These are phyloP conservation scores for Maylandia zebra DNA, from an alignment of 2,113 vertebrate species.

Conservation along the genomic window DNA sequence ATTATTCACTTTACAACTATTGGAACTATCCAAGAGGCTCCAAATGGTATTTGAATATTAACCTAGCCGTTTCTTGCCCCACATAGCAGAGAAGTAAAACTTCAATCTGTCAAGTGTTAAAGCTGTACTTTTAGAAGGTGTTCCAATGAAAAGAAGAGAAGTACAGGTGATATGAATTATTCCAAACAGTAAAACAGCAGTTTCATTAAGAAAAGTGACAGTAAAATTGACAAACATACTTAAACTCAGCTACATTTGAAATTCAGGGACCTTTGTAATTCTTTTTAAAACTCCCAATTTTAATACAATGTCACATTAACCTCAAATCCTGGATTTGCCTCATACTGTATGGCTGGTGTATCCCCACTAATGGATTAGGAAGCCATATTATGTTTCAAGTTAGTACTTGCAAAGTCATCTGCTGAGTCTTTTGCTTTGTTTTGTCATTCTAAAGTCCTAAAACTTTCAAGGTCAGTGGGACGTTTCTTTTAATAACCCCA, in stretches of 20 bases:
- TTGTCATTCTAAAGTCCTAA: not conserved
- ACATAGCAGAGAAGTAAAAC: not conserved
- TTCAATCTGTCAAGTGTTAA: not conserved
- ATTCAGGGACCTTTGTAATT: not conserved
- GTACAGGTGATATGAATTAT: not conserved
- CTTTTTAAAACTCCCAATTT: not conserved
- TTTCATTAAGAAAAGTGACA: not conserved
- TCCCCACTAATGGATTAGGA: not conserved
- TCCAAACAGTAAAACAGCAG: not conserved
- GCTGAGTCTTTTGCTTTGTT: not conserved
- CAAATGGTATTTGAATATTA: not conserved
- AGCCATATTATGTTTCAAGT: not conserved
- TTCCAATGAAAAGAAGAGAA: not conserved
- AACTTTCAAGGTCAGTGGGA: conserved; percentile 46
- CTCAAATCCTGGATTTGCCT: not conserved
- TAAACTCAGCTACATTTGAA: not conserved
- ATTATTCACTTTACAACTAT: not conserved
- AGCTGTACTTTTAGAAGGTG: not conserved
- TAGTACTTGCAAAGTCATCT: not conserved
- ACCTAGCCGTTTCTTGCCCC: not conserved
- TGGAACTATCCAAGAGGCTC: not conserved
- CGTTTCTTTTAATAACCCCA: conserved; percentile 20
- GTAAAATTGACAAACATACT: not conserved
- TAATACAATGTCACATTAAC: conserved; percentile 4
- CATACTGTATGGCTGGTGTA: not conserved